Evolutionary conservation across 2,888 invertebrate genomes (phyloP), one percentile per base, ranked within the genome.

Genomic region (Sturmia bella): DNA sequence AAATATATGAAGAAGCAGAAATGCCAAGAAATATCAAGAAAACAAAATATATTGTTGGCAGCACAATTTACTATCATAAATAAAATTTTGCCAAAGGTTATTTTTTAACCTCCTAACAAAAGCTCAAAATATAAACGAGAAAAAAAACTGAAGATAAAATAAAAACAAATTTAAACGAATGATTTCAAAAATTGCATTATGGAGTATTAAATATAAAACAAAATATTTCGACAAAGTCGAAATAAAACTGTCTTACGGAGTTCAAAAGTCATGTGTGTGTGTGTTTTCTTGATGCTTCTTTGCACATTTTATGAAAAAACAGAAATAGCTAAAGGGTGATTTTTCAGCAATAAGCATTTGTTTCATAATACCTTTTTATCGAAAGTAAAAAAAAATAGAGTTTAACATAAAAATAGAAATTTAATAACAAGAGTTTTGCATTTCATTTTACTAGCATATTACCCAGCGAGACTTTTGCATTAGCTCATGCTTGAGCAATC

Each of bases 71-170:
- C 48, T 52, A 68, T 56, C 50, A 77, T 50, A 77, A 69, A 64
- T 50, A 70, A 80, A 45, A 63, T 63, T 69, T 56, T 52, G 77
- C 77, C 81, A 81, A 52, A 69, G 76, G 81, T 64, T 77, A 77
- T 68, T 73, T 69, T 17, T 54, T 59, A 73, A 73, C 64, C 66
- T 72, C 43, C n/a, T 37, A 2, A 43, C 45, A 24, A 57, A 41
- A n/a, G n/a, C 7, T 9, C 13, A 15, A 32, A 56, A 66, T 13
- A 12, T 37, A 43, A 45, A 15, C 43, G 32, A n/a, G 5, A 61
- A 52, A 32, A 15, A 3, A 7, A 7, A 32, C 32, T 27, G n/a
- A 19, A 61, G 15, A 69, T 43, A 69, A 72, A 64, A 19, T 59
- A 32, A 57, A 15, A 64, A 32, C 13, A 45, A 41, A 41, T 48